Evolutionary conservation across 2,797 vertebrate genomes (phyloP).

Genomic region (Leucoraja ocellata): DNA sequence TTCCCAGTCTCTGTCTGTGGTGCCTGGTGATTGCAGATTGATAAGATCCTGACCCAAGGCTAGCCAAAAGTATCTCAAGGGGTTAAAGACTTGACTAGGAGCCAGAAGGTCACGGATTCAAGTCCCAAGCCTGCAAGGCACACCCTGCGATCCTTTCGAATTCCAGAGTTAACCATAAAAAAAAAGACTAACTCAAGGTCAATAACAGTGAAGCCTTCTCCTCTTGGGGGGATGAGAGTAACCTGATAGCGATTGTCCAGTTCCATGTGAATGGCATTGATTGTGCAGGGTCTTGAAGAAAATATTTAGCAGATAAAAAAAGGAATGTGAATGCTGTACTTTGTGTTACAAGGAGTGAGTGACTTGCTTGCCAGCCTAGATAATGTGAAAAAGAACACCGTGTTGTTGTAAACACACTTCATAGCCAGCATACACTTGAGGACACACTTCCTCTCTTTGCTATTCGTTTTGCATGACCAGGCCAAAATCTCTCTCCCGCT

Average conservation of each 20-base stretch:
- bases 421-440: background rate
- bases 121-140: background rate
- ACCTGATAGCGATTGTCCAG: background rate
- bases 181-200: background rate
- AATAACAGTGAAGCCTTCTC: background rate
- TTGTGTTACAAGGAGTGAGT: background rate
- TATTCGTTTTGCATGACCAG: background rate
- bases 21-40: background rate
- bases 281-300: background rate
- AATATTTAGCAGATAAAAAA: background rate
- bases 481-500: background rate
- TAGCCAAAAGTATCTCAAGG: background rate
- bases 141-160: background rate
- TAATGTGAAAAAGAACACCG: background rate
- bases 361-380: background rate
- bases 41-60: background rate
- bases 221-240: background rate
- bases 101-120: constrained; percentile 9
- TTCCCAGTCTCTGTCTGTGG: background rate
- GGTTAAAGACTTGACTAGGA: background rate
- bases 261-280: background rate
- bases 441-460: background rate
- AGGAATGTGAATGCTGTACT: background rate
- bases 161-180: background rate
- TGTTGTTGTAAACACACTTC: background rate